Evolutionary conservation across 1,140 invertebrate species (phyloP).

Genomic region (Arctopsyche grandis): DNA sequence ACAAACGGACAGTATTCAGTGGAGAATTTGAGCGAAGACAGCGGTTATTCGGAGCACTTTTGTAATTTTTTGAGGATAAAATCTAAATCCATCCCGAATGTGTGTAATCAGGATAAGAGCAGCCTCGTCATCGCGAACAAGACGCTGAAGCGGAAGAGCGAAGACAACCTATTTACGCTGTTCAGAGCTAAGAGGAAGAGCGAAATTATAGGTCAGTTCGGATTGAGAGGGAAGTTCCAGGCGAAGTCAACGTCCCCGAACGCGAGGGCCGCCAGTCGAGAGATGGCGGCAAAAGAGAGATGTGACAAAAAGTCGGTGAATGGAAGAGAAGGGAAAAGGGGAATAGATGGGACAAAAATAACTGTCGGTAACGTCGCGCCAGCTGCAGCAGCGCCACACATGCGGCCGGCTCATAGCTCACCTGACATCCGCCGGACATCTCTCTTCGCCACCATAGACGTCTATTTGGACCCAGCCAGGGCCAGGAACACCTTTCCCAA

Average conservation of each 20-base stretch:
- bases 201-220: conserved; percentile 46
- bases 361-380: conserved; percentile 41
- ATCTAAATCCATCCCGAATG: conserved; percentile 63
- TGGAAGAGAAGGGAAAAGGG: conserved; percentile 44
- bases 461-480: conserved; percentile 47
- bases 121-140: not conserved
- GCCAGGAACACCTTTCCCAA: conserved; percentile 49
- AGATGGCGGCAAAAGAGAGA: conserved; percentile 19
- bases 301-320: conserved; percentile 20
- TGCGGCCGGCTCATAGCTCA: conserved; percentile 56
- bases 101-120: conserved; percentile 41
- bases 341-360: conserved; percentile 54
- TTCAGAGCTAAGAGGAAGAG: conserved; percentile 46
- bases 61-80: conserved; percentile 59
- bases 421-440: conserved; percentile 40
- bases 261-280: conserved; percentile 39
- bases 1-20: conserved; percentile 69
- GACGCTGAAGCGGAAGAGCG: conserved; percentile 45
- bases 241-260: conserved; percentile 43
- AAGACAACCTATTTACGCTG: conserved; percentile 38
- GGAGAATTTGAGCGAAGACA: conserved; percentile 80
- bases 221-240: conserved; percentile 42
- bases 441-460: conserved; percentile 39
- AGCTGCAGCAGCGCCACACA: conserved; percentile 59
- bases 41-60: conserved; percentile 75